These are phyloP conservation scores for Onychomys leucogaster DNA, from an alignment of 2,797 vertebrate genomes.

Conservation along the genomic window DNA sequence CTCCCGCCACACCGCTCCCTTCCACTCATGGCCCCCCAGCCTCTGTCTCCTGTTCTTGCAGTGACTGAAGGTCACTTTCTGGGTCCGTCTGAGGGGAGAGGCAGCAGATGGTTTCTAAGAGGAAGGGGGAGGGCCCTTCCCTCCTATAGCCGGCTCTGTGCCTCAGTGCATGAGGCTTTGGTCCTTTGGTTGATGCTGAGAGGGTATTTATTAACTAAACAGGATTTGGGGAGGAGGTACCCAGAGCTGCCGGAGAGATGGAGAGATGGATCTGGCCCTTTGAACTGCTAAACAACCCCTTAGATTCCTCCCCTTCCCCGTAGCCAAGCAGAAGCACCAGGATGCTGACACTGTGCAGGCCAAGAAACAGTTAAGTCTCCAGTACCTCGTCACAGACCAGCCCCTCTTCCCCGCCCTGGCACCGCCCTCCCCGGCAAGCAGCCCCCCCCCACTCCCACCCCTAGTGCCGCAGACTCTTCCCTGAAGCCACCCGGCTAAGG, in stretches of 20 bases:
- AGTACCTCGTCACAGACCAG: constrained; percentile 79
- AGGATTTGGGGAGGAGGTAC: background rate
- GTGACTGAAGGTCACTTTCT: constrained; percentile 60
- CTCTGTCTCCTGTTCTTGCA: constrained; percentile 57
- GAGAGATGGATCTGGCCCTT: background rate
- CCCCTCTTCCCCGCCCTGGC: constrained; percentile 80
- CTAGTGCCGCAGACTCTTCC: constrained; percentile 78
- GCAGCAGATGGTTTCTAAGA: constrained; percentile 73
- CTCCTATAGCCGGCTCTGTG: background rate
- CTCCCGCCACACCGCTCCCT: background rate
- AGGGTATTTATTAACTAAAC: constrained; percentile 57
- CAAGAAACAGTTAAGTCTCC: constrained; percentile 82
- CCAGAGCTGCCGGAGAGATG: background rate
- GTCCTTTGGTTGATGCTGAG: constrained; percentile 48
- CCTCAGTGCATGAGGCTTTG: background rate
- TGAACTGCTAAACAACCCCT: constrained; percentile 18
- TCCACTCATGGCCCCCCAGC: background rate
- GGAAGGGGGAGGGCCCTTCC: constrained; percentile 23
- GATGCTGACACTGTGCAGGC: constrained; percentile 57
- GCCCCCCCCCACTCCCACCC: constrained; percentile 65
- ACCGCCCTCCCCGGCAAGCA: constrained; percentile 76
- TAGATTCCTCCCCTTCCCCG: background rate
- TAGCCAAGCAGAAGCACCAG: constrained; percentile 1
- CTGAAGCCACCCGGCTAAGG: constrained; percentile 69
- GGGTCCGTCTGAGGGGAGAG: constrained; percentile 59